Evolutionary conservation across 2,797 vertebrate species (phyloP).

Genomic region (Apodemus agrarius): DNA sequence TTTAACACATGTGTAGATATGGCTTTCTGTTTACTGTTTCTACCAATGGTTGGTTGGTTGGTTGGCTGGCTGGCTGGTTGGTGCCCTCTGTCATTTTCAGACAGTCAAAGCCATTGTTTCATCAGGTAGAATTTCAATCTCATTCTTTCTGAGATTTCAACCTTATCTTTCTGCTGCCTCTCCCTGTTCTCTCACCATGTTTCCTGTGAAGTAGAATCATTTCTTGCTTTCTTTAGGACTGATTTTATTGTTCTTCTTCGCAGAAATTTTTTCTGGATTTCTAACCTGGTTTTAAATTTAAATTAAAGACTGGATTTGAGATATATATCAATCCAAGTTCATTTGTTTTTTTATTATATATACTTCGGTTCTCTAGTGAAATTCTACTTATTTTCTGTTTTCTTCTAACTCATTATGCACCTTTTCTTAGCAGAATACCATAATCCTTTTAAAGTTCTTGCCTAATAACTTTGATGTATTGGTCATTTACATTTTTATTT

Average conservation of each 20-base stretch:
- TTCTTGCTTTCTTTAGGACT: not conserved
- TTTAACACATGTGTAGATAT: not conserved
- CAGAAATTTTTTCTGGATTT: not conserved
- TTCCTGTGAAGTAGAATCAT: not conserved
- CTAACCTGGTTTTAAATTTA: slow-evolving; percentile 9
- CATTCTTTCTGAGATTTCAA: not conserved
- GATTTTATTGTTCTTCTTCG: not conserved
- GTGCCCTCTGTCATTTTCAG: not conserved
- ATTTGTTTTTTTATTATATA: not conserved
- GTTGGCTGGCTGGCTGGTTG: not conserved
- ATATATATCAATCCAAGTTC: not conserved
- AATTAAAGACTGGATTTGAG: not conserved
- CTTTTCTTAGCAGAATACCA: not conserved
- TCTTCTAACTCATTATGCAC: not conserved
- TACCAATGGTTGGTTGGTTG: not conserved
- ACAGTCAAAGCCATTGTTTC: not conserved
- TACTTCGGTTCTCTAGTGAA: not conserved
- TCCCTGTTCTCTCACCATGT: not conserved
- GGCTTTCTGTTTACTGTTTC: not conserved
- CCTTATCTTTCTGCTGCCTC: not conserved
- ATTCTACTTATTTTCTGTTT: slow-evolving; percentile 13
- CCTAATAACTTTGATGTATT: not conserved
- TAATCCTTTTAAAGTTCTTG: not conserved
- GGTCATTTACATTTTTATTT: not conserved
- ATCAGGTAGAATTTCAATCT: not conserved